Conservation (phyloP, 2,797 vertebrate genomes). For the Lemur catta region DNA sequence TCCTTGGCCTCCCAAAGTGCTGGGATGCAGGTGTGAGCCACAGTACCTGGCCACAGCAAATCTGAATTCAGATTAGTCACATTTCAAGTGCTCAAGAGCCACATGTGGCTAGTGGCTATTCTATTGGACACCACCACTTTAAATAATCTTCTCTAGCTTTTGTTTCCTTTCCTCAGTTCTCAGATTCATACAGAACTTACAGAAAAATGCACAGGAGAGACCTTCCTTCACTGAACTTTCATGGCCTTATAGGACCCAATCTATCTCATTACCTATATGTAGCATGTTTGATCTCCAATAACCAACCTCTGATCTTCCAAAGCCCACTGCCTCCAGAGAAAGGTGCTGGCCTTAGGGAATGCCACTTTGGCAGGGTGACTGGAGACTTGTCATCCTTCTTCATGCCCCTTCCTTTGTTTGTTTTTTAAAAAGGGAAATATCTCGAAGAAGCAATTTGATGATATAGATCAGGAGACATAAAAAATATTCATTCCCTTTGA, state of each 20-base stretch:
- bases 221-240: neutral
- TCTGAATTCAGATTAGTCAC: neutral
- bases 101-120: neutral
- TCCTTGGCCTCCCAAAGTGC: neutral
- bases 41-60: neutral
- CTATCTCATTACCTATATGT: neutral
- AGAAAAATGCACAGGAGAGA: neutral
- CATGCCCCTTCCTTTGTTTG: neutral
- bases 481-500: slow-evolving; percentile 51
- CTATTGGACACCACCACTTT: neutral
- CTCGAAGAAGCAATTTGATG: slow-evolving; percentile 50
- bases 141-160: neutral
- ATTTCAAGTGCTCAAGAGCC: neutral
- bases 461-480: slow-evolving; percentile 53
- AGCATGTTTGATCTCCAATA: neutral
- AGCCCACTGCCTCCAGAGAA: neutral
- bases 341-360: neutral
- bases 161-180: neutral
- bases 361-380: neutral
- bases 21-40: neutral
- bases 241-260: neutral
- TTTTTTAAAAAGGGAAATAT: slow-evolving; percentile 40
- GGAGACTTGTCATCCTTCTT: neutral
- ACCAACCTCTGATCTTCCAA: neutral
- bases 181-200: neutral